These are phyloP conservation scores for Cyanocitta stelleri DNA, from an alignment of 2,113 vertebrate species.

Conservation along the genomic window DNA sequence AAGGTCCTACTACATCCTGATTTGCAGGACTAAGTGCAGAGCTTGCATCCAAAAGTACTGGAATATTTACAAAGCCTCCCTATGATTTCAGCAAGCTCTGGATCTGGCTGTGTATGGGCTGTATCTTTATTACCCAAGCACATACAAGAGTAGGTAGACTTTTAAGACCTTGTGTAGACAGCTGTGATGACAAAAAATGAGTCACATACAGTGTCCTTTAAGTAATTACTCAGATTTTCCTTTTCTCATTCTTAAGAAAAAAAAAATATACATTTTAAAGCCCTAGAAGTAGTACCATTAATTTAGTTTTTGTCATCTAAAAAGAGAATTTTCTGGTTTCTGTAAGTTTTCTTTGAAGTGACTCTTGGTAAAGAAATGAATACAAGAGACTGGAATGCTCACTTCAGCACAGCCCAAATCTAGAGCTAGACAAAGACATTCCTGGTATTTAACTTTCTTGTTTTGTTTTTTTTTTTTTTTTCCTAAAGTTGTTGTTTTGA, in stretches of 20 bases:
- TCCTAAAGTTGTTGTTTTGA: conserved; percentile 18
- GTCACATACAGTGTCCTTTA: neutral
- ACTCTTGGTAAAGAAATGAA: neutral
- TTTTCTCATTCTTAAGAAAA: neutral
- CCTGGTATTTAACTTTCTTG: neutral
- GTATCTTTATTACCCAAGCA: neutral
- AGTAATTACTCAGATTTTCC: conserved; percentile 1
- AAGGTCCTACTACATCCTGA: neutral
- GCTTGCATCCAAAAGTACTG: neutral
- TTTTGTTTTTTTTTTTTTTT: neutral
- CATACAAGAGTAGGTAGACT: neutral
- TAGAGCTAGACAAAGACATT: conserved; percentile 46
- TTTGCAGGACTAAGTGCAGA: neutral
- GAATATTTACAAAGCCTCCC: neutral
- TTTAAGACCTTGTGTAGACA: conserved; percentile 15
- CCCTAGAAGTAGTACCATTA: neutral
- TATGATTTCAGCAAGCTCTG: neutral
- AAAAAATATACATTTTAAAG: neutral
- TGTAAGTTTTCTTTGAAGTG: conserved; percentile 2
- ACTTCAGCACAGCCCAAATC: neutral
- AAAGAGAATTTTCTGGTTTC: neutral
- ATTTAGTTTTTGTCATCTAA: neutral
- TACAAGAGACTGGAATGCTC: neutral
- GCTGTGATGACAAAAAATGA: conserved; percentile 28
- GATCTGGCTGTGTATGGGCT: neutral